Evolutionary conservation across 2,797 vertebrate species (phyloP).

Genomic region (Gastrophryne carolinensis): DNA sequence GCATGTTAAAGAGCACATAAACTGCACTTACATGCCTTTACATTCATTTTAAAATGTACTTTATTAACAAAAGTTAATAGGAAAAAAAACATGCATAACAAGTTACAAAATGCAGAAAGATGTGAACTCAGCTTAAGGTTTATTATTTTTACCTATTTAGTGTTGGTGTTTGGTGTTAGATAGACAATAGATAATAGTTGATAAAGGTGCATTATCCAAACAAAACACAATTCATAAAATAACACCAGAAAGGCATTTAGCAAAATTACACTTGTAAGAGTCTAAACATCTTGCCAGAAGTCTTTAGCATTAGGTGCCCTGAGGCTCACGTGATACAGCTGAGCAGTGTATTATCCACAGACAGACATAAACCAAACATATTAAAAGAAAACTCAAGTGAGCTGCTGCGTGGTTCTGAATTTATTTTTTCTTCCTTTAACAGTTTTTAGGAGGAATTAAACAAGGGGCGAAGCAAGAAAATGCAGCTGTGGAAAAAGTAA

Average conservation of each 20-base stretch:
- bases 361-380: conserved; percentile 25
- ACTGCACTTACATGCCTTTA: no score
- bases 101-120: no score
- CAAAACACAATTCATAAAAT: not conserved
- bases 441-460: conserved; percentile 58
- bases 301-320: not conserved
- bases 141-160: no score
- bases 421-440: conserved; percentile 54
- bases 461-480: conserved; percentile 41
- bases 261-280: not conserved
- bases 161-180: no score
- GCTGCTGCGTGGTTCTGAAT: conserved; percentile 33
- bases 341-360: conserved; percentile 13
- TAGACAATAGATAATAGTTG: not conserved
- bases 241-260: not conserved
- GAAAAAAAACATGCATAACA: no score
- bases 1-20: no score
- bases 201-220: not conserved
- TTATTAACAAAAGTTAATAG: no score
- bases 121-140: no score
- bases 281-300: conserved; percentile 20
- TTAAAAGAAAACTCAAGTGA: conserved; percentile 31
- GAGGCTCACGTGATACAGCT: not conserved
- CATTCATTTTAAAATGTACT: no score
- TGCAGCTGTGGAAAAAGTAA: conserved; percentile 61